Evolutionary conservation across 2,797 vertebrate species (phyloP), one percentile per base, ranked within the genome.

Genomic region (Sarcoramphus papa): DNA sequence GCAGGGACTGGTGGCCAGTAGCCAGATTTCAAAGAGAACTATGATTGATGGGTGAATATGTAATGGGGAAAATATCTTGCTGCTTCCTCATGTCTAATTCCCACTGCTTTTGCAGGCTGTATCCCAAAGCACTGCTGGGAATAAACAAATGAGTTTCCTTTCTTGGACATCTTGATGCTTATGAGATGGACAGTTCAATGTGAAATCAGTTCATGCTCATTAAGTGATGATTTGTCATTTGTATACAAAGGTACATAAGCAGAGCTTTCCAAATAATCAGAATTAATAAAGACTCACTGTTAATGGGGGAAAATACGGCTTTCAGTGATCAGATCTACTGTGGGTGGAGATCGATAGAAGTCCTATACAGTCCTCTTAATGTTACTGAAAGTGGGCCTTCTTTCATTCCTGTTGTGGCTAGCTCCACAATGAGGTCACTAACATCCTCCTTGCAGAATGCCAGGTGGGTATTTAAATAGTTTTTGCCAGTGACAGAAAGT

Each of bases 11-110:
- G 68, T 95, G 96, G 96, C 95, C 95, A 83, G 70, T 78, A 91
- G 95, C 91, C 96, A 95, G 75, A 9, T 90, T 96, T 95, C 89
- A 91, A 90, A 93, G 70, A 93, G 57, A 80, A 40, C 89, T 87
- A n/a, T 97, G 96, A 97, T 89, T 98, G 97, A 98, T 97, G 94
- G 77, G 88, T 95, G 95, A 95, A 92, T 93, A 93, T 96, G 95
- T 87, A 96, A 93, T 75, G n/a, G 86, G 41, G 83, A 92, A 95
- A 95, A 85, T 92, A 96, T 94, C 94, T 95, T 90, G 76, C 95
- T 94, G 85, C 70, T 97, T 96, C 97, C 92, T 97, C 89, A 88
- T 96, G 95, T 94, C 93, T 97, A 74, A 96, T 97, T 97, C 97
- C 94, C 95, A 96, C 87, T 95, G 95, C 68, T 93, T 89, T 93